Conservation (phyloP, 2,888 invertebrate species). For the Drepana falcataria region DNA sequence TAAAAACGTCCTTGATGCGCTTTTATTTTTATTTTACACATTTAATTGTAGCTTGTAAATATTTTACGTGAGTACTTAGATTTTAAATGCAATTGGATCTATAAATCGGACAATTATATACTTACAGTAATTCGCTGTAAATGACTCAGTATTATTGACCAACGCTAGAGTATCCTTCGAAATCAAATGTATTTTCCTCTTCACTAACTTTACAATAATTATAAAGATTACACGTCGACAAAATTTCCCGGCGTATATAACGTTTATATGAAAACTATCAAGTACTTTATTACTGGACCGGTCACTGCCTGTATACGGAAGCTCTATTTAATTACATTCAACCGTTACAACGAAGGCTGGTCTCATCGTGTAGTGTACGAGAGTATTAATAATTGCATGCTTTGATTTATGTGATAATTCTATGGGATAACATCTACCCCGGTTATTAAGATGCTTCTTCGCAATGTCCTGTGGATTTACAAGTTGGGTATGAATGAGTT, state of each 20-base stretch:
- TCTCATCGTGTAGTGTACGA: conserved; percentile 49
- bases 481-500: neutral
- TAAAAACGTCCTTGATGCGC: too few relatives aligned
- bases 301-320: conserved; percentile 52
- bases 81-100: too few relatives aligned
- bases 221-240: conserved; percentile 19
- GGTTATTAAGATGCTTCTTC: conserved; percentile 55
- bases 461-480: conserved; percentile 9
- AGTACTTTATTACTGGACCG: conserved; percentile 26
- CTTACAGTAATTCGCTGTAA: too few relatives aligned
- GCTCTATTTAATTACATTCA: conserved; percentile 69
- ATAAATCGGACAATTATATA: too few relatives aligned
- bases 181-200: too few relatives aligned
- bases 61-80: too few relatives aligned
- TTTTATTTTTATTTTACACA: too few relatives aligned
- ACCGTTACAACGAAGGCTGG: conserved; percentile 68
- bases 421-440: conserved; percentile 46
- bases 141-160: too few relatives aligned
- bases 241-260: conserved; percentile 29
- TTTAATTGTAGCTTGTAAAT: too few relatives aligned
- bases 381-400: conserved; percentile 65
- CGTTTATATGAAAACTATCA: conserved; percentile 11
- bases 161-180: too few relatives aligned
- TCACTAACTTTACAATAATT: conserved; percentile 24
- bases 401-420: conserved; percentile 74